Evolutionary conservation across 2,113 vertebrate species (phyloP), one percentile per base, ranked within the genome.

Genomic region (Ranitomeya variabilis): DNA sequence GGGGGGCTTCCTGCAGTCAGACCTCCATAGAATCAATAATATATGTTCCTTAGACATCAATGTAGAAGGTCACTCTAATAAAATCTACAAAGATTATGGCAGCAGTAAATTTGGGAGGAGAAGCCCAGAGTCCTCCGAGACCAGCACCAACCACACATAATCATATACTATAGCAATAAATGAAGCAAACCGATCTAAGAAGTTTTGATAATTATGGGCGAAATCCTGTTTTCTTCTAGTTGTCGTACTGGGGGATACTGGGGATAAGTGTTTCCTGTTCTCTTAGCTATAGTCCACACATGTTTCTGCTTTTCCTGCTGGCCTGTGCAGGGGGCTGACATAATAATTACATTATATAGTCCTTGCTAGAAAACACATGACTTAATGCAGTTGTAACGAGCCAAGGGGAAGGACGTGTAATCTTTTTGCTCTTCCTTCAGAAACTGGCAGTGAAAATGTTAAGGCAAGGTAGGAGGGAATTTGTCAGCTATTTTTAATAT

Each of bases 401-500:
- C 82, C 81, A 66, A 37, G 37, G 26, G 60, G 19, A 64, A 64
- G 9, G 16, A 64, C 59, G 8, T 51, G 4, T 69, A 1, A 83
- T 37, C 19, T 15, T 6, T 69, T 18, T 18, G 66, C 23, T 84
- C 11, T 14, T 66, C 31, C 16, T 8, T 67, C 0, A 21, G 37
- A 52, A 83, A 51, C 51, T 23, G 64, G 66, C 31, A 23, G 37
- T 52, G 60, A 83, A 83, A n/a, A 52, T 51, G 81, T 83, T 83
- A 83, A 83, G n/a, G 66, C 7, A 71, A 37, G 71, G 59, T 78
- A 71, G 87, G 80, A 89, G 80, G 87, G 71, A 84, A 62, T 64
- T 7, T 87, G 86, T 82, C 80, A 54, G 80, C 87, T 89, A 89
- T 89, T 84, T 89, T 84, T 89, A 84, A 77, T 83, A 89, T 84